phyloP scores from a whole-genome alignment of 2,888 invertebrate species.

The Idaea straminata region DNA sequence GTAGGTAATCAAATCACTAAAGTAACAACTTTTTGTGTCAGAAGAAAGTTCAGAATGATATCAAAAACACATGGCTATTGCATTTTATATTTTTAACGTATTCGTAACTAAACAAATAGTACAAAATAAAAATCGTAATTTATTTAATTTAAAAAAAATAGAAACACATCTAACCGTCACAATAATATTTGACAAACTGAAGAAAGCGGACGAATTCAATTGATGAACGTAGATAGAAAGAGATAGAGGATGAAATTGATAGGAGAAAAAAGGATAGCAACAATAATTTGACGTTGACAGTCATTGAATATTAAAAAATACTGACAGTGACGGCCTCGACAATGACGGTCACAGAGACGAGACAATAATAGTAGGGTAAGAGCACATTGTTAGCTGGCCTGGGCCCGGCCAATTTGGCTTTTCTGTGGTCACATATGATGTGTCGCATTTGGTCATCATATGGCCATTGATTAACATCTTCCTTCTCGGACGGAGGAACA shows the following conservation, averaged over 20 bases:
- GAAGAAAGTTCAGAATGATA: not conserved
- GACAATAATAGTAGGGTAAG: not conserved
- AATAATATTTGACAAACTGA: not conserved
- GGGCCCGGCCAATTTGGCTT: too few relatives aligned
- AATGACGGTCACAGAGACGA: not conserved
- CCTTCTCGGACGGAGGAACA: too few relatives aligned
- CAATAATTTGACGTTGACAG: not conserved
- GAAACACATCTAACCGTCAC: not conserved
- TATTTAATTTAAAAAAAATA: not conserved
- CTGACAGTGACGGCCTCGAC: not conserved
- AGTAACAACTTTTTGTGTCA: not conserved
- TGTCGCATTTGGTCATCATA: too few relatives aligned
- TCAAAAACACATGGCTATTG: not conserved
- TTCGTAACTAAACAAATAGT: not conserved
- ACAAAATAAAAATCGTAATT: not conserved
- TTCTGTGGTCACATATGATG: too few relatives aligned
- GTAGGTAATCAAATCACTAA: not conserved
- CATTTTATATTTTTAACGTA: not conserved
- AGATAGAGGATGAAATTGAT: not conserved
- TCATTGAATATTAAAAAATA: not conserved
- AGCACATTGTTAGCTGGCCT: too few relatives aligned
- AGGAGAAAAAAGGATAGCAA: not conserved
- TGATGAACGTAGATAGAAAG: not conserved
- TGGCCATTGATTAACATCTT: too few relatives aligned
- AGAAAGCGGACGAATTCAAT: not conserved